These are phyloP conservation scores for Pterocles orientalis DNA, from an alignment of 2,113 vertebrate species.

Conservation along the genomic window DNA sequence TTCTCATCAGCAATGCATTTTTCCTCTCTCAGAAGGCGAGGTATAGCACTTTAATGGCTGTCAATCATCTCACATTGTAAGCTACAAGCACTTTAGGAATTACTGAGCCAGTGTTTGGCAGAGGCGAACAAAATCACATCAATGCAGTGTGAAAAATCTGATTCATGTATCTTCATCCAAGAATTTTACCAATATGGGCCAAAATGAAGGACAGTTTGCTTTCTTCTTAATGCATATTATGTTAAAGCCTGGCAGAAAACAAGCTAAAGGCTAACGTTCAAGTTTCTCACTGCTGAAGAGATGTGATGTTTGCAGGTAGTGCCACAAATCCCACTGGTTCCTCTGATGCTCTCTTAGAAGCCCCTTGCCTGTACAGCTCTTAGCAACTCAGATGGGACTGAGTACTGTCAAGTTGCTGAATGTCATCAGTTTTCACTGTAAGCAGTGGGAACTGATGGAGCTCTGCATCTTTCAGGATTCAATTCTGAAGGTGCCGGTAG, in stretches of 20 bases:
- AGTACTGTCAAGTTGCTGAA: neutral
- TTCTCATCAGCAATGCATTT: neutral
- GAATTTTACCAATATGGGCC: neutral
- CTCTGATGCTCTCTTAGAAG: neutral
- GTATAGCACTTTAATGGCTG: neutral
- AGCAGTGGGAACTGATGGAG: neutral
- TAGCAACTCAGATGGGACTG: neutral
- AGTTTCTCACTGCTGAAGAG: neutral
- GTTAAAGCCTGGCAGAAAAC: neutral
- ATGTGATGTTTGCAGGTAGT: neutral
- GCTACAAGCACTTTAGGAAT: constrained; percentile 13
- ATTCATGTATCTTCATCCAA: neutral
- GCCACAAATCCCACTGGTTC: neutral
- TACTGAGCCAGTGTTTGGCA: constrained; percentile 17
- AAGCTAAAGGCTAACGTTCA: neutral
- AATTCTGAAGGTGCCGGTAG: neutral
- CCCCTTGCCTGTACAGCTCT: neutral
- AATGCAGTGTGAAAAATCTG: neutral
- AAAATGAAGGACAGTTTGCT: neutral
- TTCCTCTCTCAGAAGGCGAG: neutral
- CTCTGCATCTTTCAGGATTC: neutral
- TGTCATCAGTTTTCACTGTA: neutral
- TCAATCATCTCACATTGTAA: neutral
- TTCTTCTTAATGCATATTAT: neutral
- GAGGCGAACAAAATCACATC: neutral